phyloP scores from a whole-genome alignment of 53 echinoderm and acorn worm species.

The Echinometra lucunter region DNA sequence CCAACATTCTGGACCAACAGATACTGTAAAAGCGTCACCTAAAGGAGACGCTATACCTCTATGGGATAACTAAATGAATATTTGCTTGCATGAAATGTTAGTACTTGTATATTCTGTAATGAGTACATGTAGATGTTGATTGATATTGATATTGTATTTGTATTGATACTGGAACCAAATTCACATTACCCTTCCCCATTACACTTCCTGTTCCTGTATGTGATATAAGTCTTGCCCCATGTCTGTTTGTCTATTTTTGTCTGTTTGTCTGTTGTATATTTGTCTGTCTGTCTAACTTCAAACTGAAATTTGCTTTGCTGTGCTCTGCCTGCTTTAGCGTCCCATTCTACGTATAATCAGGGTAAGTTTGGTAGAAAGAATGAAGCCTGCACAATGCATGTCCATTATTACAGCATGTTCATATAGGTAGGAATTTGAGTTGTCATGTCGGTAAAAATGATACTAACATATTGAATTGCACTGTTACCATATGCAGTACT shows the following conservation, averaged over 20 bases:
- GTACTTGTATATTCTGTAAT: not conserved
- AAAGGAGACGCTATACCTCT: too few relatives aligned
- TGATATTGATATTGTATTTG: not conserved
- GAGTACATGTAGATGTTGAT: not conserved
- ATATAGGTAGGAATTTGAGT: not conserved
- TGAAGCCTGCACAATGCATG: conserved; percentile 24
- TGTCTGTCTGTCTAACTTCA: conserved; percentile 4
- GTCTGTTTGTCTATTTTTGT: not conserved
- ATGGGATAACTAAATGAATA: too few relatives aligned
- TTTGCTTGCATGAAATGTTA: not conserved
- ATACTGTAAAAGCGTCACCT: too few relatives aligned
- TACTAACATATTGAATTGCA: not conserved
- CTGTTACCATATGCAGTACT: not conserved
- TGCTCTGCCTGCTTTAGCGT: conserved; percentile 48
- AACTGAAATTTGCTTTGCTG: conserved; percentile 46
- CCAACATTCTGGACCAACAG: too few relatives aligned
- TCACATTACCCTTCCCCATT: too few relatives aligned
- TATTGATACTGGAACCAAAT: not conserved
- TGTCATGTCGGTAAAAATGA: not conserved
- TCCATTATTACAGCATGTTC: not conserved
- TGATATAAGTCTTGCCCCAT: not conserved
- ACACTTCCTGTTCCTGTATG: not conserved
- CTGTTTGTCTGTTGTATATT: not conserved
- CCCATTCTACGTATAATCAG: conserved; percentile 37
- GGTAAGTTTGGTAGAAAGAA: conserved; percentile 28